Conservation (phyloP, 1,140 invertebrate species). For the Calliphora vicina region DNA sequence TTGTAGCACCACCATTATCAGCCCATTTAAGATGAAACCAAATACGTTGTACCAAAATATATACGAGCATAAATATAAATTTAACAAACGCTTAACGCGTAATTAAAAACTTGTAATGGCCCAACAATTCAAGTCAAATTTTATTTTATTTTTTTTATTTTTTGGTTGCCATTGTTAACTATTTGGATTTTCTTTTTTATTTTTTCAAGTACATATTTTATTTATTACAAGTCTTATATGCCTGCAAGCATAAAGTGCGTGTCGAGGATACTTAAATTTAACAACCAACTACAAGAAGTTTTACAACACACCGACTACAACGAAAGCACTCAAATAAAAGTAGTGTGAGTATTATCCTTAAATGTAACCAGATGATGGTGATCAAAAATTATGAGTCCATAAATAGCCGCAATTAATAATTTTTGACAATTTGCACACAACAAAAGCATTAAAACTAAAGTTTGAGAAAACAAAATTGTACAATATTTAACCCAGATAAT, state of each 20-base stretch:
- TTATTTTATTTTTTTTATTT: neutral
- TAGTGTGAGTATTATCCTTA: neutral
- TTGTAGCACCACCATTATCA: too few relatives aligned
- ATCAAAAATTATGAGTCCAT: conserved; percentile 30
- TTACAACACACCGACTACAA: neutral
- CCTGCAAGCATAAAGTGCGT: neutral
- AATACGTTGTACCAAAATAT: too few relatives aligned
- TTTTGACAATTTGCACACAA: conserved; percentile 22
- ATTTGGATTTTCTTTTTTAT: too few relatives aligned
- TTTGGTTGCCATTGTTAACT: too few relatives aligned
- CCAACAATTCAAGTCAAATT: neutral
- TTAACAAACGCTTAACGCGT: conserved; percentile 27
- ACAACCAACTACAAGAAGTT: neutral
- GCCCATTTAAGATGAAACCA: too few relatives aligned
- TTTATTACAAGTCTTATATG: neutral
- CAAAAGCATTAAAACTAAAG: neutral
- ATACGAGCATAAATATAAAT: neutral
- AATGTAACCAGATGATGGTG: conserved; percentile 30
- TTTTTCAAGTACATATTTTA: too few relatives aligned
- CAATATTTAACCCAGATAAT: neutral
- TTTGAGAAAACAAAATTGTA: neutral
- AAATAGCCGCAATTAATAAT: conserved; percentile 25
- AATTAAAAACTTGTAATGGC: conserved; percentile 30
- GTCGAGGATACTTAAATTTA: neutral
- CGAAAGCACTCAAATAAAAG: neutral